A percentile compares a stretch with the other conserved stretches of the same genome.
Evolutionary conservation across 1,140 invertebrate genomes (phyloP).

Genomic region (Heliconius himera): DNA sequence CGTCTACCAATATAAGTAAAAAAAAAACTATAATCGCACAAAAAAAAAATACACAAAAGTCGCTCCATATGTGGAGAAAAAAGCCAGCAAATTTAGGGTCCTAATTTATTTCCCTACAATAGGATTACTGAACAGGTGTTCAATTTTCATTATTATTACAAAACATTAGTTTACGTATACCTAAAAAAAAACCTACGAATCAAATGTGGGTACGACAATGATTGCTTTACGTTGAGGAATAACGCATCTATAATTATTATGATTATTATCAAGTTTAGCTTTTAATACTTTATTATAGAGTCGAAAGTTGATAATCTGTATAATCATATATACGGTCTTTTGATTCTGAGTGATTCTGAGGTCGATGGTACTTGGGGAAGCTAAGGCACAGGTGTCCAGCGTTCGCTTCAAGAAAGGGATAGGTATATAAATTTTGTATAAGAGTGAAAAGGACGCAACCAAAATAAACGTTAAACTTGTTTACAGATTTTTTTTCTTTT

Average conservation of each 20-base stretch:
- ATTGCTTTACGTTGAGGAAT: conserved; percentile 74
- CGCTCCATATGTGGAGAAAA: conserved; percentile 9
- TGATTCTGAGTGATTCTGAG: conserved; percentile 55
- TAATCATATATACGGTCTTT: conserved; percentile 55
- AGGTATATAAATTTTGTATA: conserved; percentile 40
- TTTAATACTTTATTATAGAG: conserved; percentile 32
- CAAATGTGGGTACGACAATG: conserved; percentile 80
- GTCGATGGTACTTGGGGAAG: conserved; percentile 81
- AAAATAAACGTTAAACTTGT: conserved; percentile 82
- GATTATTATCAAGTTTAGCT: conserved; percentile 37
- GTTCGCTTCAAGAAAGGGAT: conserved; percentile 68
- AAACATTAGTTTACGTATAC: conserved; percentile 75
- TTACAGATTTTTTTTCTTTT: conserved; percentile 74
- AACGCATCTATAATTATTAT: conserved; percentile 68
- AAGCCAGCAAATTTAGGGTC: conserved; percentile 52
- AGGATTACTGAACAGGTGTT: conserved; percentile 76
- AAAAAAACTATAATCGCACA: neutral
- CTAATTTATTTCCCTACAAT: conserved; percentile 63
- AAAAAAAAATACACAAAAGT: conserved; percentile 20
- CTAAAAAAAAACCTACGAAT: conserved; percentile 68
- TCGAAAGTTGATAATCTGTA: conserved; percentile 40
- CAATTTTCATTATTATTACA: conserved; percentile 76
- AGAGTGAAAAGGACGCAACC: conserved; percentile 64
- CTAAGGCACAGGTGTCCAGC: conserved; percentile 81
- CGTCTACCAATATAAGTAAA: neutral